A percentile compares a stretch with the other conserved stretches of the same genome.
These are phyloP conservation scores for Microplitis manilae DNA, from an alignment of 2,888 invertebrate species.

Conservation along the genomic window DNA sequence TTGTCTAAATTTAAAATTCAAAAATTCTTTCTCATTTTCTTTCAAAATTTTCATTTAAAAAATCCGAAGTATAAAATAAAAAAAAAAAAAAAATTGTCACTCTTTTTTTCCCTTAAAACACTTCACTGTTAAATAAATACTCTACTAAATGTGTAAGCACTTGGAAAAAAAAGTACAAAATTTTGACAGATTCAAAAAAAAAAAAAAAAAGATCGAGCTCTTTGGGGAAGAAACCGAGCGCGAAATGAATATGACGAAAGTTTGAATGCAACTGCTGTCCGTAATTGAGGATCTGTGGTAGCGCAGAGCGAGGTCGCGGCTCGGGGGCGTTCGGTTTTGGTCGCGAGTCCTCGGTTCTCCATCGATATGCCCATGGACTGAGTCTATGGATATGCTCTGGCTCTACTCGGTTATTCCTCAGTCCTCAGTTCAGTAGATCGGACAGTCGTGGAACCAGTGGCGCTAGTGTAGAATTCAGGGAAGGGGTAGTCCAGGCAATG, in stretches of 20 bases:
- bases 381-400: slow-evolving; percentile 31
- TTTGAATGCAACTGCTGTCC: slow-evolving; percentile 68
- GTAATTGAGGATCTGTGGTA: slow-evolving; percentile 53
- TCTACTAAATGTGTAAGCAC: no score
- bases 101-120: slow-evolving; percentile 17
- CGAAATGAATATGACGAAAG: slow-evolving; percentile 56
- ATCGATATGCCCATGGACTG: slow-evolving; percentile 67
- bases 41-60: neutral
- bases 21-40: slow-evolving; percentile 1
- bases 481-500: slow-evolving; percentile 42
- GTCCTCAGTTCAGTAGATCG: slow-evolving; percentile 19
- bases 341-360: slow-evolving; percentile 62
- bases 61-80: slow-evolving; percentile 6
- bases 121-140: no score
- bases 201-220: slow-evolving; percentile 15
- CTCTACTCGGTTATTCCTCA: slow-evolving; percentile 2
- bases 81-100: slow-evolving; percentile 22
- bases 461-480: neutral
- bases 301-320: slow-evolving; percentile 47
- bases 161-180: no score
- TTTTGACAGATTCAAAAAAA: neutral
- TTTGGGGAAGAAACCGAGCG: neutral
- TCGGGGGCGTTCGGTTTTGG: slow-evolving; percentile 55
- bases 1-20: no score
- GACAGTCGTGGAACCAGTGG: neutral